Evolutionary conservation across 2,113 vertebrate genomes (phyloP).

Genomic region (Pongo abelii): DNA sequence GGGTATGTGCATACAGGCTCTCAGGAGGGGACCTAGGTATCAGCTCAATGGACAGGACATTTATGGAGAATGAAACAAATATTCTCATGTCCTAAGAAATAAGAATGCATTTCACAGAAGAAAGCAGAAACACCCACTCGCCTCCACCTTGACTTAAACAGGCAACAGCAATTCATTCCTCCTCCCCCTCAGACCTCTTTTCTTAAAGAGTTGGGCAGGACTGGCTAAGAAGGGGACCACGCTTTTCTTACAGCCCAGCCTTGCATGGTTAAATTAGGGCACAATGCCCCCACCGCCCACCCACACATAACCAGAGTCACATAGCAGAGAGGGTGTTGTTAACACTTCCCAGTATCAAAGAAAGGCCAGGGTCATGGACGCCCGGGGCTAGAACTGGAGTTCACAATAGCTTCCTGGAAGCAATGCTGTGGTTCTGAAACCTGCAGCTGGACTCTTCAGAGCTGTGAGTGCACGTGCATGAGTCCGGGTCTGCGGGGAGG

Average conservation of each 20-base stretch:
- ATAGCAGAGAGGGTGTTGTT: no score
- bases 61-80: background rate
- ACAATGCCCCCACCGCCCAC: background rate
- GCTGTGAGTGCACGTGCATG: background rate
- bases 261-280: background rate
- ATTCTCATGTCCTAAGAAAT: background rate
- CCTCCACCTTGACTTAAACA: background rate
- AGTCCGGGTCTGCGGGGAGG: background rate
- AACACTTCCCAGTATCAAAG: background rate
- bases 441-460: background rate
- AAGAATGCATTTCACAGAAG: conserved; percentile 21
- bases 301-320: background rate
- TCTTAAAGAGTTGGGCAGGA: background rate
- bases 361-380: background rate
- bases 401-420: background rate
- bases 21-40: background rate
- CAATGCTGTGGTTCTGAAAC: background rate
- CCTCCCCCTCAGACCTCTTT: background rate
- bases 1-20: background rate
- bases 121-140: background rate
- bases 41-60: background rate
- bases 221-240: background rate
- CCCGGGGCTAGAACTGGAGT: background rate
- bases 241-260: background rate
- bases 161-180: background rate